Conservation (phyloP, 2,113 vertebrate genomes). For the Paraplagusia blochii region DNA sequence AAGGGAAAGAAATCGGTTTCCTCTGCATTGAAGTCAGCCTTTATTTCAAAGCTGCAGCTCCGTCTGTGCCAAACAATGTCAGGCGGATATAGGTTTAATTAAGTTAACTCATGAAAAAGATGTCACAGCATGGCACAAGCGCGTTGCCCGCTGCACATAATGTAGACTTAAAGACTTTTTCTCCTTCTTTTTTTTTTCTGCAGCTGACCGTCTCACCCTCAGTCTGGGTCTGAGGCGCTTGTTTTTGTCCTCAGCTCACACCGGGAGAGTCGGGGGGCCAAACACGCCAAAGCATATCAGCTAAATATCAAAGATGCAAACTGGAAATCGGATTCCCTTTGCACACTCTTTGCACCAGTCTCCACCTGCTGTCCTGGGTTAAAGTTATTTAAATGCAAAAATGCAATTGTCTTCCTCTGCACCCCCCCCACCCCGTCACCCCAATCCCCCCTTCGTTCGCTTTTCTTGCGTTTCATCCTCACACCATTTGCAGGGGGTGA, state of each 20-base stretch:
- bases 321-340: slow-evolving; percentile 82
- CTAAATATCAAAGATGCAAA: slow-evolving; percentile 83
- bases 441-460: slow-evolving; percentile 78
- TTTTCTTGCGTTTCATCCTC: slow-evolving; percentile 85
- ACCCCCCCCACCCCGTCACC: too few relatives aligned
- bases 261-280: slow-evolving; percentile 61
- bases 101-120: slow-evolving; percentile 76
- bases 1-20: slow-evolving; percentile 2
- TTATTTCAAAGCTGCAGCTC: slow-evolving; percentile 43
- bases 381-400: slow-evolving; percentile 89
- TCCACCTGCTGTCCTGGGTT: slow-evolving; percentile 91
- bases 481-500: slow-evolving; percentile 92
- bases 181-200: neutral
- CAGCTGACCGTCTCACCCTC: slow-evolving; percentile 35
- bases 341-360: slow-evolving; percentile 79
- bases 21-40: neutral
- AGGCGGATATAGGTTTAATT: slow-evolving; percentile 74
- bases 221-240: slow-evolving; percentile 38
- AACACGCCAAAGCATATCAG: slow-evolving; percentile 78
- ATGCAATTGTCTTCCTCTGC: slow-evolving; percentile 83
- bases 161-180: slow-evolving; percentile 46
- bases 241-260: slow-evolving; percentile 65
- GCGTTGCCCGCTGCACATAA: slow-evolving; percentile 56
- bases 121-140: slow-evolving; percentile 70
- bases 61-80: slow-evolving; percentile 51